Conservation (phyloP, 2,888 invertebrate species). For the Ennomos quercinarius region DNA sequence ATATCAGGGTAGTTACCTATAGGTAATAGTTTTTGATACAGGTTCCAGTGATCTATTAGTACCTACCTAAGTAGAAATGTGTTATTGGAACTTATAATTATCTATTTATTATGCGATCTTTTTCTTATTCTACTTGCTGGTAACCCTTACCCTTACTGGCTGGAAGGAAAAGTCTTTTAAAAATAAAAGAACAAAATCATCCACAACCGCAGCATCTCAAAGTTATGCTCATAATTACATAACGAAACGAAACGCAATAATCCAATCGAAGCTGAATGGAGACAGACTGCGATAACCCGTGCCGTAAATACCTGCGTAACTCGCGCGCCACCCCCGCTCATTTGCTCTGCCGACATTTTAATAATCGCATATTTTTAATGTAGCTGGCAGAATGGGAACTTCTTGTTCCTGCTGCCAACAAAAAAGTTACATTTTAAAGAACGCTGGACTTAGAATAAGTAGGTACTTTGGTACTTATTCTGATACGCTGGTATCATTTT, state of each 20-base stretch:
- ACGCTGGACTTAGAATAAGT: too few species aligned
- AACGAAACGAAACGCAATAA: constrained; percentile 20
- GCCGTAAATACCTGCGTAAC: constrained; percentile 73
- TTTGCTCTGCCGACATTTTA: constrained; percentile 80
- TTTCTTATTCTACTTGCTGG: too few species aligned
- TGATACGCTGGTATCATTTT: too few species aligned
- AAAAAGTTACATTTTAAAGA: too few species aligned
- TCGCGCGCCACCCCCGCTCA: constrained; percentile 64
- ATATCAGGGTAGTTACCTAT: too few species aligned
- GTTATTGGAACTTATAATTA: too few species aligned
- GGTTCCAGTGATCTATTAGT: too few species aligned
- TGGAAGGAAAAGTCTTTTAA: background rate
- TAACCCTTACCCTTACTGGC: too few species aligned
- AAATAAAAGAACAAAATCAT: constrained; percentile 8
- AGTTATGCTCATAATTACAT: constrained; percentile 23
- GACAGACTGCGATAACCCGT: constrained; percentile 68
- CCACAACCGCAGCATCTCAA: constrained; percentile 19
- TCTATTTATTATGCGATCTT: too few species aligned
- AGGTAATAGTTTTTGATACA: too few species aligned
- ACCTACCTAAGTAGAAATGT: too few species aligned
- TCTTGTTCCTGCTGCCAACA: background rate
- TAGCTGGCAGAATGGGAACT: constrained; percentile 39
- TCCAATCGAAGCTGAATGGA: constrained; percentile 33
- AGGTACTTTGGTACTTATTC: too few species aligned
- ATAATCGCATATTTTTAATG: constrained; percentile 79